Evolutionary conservation across 1,140 invertebrate species (phyloP).

Genomic region (Antheraea pernyi): DNA sequence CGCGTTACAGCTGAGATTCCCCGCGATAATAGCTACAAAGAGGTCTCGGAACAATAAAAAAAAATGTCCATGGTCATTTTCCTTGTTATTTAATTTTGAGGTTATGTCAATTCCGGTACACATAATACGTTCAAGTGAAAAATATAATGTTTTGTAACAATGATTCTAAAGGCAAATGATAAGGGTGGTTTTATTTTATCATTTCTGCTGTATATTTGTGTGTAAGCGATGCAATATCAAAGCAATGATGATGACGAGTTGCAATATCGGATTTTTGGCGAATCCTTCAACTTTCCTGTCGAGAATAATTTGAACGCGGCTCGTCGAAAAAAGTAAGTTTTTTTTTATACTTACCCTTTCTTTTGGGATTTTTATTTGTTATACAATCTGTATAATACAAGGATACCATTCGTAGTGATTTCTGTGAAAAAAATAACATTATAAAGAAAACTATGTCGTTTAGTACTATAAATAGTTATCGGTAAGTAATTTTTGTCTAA

Average conservation of each 20-base stretch:
- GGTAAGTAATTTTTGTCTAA: background rate
- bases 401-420: background rate
- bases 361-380: background rate
- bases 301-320: conserved; percentile 42
- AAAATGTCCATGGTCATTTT: conserved; percentile 25
- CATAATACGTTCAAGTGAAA: conserved; percentile 17
- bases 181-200: conserved; percentile 66
- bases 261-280: conserved; percentile 75
- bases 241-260: conserved; percentile 72
- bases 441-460: background rate
- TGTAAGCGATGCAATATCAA: conserved; percentile 75
- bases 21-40: conserved; percentile 28
- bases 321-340: conserved; percentile 65
- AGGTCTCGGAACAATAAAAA: conserved; percentile 29
- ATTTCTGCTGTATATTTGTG: conserved; percentile 44
- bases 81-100: conserved; percentile 11
- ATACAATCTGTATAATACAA: too few relatives aligned
- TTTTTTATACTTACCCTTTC: conserved; percentile 13
- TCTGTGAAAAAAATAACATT: too few relatives aligned
- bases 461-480: background rate
- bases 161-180: conserved; percentile 58
- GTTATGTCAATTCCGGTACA: conserved; percentile 7
- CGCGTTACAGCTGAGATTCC: conserved; percentile 49
- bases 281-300: conserved; percentile 62
- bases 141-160: conserved; percentile 43